These are phyloP conservation scores for Drosophila yakuba DNA, from an alignment of 1,140 invertebrate species.

Conservation along the genomic window DNA sequence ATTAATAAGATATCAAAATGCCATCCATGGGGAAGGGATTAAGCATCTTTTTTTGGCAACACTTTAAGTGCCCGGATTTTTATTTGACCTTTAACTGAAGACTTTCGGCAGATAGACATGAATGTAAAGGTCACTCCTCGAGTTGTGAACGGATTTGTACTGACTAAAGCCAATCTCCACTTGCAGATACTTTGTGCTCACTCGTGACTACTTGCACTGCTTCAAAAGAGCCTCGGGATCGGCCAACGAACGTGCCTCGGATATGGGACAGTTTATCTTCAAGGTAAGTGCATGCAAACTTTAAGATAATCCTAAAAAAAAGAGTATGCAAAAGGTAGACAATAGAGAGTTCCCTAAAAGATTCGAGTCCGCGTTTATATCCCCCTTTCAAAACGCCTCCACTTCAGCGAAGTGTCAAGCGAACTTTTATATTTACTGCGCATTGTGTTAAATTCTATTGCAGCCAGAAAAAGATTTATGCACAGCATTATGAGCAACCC, in stretches of 20 bases:
- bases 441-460: constrained; percentile 69
- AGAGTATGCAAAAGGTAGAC: not conserved
- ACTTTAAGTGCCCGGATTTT: constrained; percentile 13
- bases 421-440: constrained; percentile 55
- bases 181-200: constrained; percentile 88
- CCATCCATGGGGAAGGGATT: constrained; percentile 35
- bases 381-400: not conserved
- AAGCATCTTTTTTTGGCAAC: constrained; percentile 23
- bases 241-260: constrained; percentile 87
- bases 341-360: not conserved
- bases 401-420: constrained; percentile 4
- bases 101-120: constrained; percentile 27
- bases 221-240: constrained; percentile 88
- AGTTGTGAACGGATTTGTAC: constrained; percentile 18
- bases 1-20: constrained; percentile 68
- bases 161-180: constrained; percentile 12
- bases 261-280: constrained; percentile 90
- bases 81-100: constrained; percentile 59
- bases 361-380: not conserved
- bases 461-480: constrained; percentile 57
- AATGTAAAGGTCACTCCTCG: constrained; percentile 36
- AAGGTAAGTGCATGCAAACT: constrained; percentile 85
- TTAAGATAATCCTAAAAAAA: not conserved
- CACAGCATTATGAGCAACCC: constrained; percentile 49
- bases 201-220: constrained; percentile 89